phyloP scores from a whole-genome alignment of 2,113 vertebrate genomes.

The Centropus bengalensis region DNA sequence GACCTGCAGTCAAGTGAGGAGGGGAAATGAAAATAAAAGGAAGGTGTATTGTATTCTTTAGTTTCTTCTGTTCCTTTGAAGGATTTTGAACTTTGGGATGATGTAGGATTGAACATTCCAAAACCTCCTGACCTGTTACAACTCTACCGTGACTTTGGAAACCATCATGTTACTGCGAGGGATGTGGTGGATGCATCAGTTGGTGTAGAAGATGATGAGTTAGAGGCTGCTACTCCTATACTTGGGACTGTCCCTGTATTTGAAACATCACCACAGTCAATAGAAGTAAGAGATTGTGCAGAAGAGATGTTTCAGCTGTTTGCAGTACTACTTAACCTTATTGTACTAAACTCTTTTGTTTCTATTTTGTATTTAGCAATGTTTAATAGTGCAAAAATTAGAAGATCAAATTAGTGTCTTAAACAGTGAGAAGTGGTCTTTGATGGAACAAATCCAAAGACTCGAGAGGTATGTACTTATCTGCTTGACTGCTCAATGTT shows the following conservation, averaged over 20 bases:
- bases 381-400: slow-evolving; percentile 90
- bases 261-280: slow-evolving; percentile 67
- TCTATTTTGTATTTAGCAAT: slow-evolving; percentile 81
- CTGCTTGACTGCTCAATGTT: neutral
- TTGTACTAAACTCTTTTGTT: slow-evolving; percentile 46
- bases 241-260: slow-evolving; percentile 55
- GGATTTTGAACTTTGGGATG: slow-evolving; percentile 99
- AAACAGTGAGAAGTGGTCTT: slow-evolving; percentile 90
- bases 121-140: slow-evolving; percentile 95
- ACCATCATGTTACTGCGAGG: slow-evolving; percentile 77
- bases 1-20: neutral
- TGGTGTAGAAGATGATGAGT: slow-evolving; percentile 84
- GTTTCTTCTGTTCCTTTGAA: slow-evolving; percentile 63
- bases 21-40: neutral
- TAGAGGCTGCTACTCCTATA: slow-evolving; percentile 79
- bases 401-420: slow-evolving; percentile 94
- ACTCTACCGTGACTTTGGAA: slow-evolving; percentile 93
- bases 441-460: slow-evolving; percentile 92
- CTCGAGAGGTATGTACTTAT: slow-evolving; percentile 88
- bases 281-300: slow-evolving; percentile 70
- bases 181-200: slow-evolving; percentile 88
- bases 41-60: neutral
- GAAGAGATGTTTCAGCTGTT: neutral
- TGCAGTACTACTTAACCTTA: neutral
- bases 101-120: slow-evolving; percentile 97